Percentiles rank a stretch among this genome's conserved stretches.
Conservation (phyloP, 2,888 invertebrate species). For the Drosophila mayaguana region DNA sequence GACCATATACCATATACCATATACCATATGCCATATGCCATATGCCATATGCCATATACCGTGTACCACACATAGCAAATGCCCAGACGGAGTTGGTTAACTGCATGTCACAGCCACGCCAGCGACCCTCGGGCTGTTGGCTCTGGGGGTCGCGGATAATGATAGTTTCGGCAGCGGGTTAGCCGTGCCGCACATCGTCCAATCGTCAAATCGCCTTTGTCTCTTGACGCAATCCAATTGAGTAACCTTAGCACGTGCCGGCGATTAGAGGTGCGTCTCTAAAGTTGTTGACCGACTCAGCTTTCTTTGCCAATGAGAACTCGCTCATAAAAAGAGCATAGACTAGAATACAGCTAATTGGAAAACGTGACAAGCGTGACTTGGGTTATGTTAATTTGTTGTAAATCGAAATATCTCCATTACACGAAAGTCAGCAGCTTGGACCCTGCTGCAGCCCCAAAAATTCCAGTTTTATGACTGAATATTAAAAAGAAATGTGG, state of each 20-base stretch:
- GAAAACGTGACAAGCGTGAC: constrained; percentile 6
- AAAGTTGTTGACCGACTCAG: constrained; percentile 23
- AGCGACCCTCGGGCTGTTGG: constrained; percentile 65
- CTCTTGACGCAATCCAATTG: constrained; percentile 49
- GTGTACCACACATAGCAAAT: constrained; percentile 32
- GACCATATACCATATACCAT: constrained; percentile 63
- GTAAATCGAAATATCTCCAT: neutral
- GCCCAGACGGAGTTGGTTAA: constrained; percentile 37
- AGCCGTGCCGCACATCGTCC: constrained; percentile 36
- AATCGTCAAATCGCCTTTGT: constrained; percentile 54
- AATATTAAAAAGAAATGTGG: constrained; percentile 13
- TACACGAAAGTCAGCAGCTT: neutral
- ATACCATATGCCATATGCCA: constrained; percentile 53
- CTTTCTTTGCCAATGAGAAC: constrained; percentile 17
- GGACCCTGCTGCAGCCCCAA: neutral
- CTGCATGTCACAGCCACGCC: constrained; percentile 63
- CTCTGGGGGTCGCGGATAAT: constrained; percentile 67
- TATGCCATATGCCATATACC: constrained; percentile 15
- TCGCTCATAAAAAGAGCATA: constrained; percentile 10
- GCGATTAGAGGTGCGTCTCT: constrained; percentile 66
- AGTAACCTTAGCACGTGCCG: constrained; percentile 78
- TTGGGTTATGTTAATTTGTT: neutral
- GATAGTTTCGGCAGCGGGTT: constrained; percentile 45
- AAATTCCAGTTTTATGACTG: constrained; percentile 10
- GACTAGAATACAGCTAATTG: constrained; percentile 13